Evolutionary conservation across 2,888 invertebrate genomes (phyloP).

Genomic region (Morinoia aosen): DNA sequence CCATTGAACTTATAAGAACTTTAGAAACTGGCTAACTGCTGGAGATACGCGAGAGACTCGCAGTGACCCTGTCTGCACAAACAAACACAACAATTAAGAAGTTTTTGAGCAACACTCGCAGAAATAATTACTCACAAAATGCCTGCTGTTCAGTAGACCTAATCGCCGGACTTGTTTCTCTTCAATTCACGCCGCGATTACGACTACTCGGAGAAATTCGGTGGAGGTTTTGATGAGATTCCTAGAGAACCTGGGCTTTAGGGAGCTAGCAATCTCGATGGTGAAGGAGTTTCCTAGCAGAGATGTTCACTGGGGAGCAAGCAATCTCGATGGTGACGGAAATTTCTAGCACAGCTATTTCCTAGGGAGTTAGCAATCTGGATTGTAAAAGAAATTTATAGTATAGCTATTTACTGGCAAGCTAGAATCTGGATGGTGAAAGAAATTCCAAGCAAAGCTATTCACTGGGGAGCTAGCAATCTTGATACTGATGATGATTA

Average conservation of each 20-base stretch:
- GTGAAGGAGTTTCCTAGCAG: background rate
- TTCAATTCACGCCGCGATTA: background rate
- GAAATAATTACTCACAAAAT: background rate
- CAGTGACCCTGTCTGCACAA: background rate
- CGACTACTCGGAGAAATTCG: background rate
- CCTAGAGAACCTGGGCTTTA: background rate
- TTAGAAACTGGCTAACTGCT: background rate
- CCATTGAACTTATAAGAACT: background rate
- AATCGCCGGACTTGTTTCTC: slow-evolving; percentile 9
- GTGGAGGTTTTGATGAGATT: background rate
- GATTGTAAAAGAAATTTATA: background rate
- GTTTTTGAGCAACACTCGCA: background rate
- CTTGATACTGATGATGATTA: background rate
- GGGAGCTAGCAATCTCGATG: background rate
- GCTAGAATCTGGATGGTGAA: background rate
- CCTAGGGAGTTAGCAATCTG: background rate
- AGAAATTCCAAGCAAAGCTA: background rate
- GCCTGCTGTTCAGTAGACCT: background rate
- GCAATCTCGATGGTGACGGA: background rate
- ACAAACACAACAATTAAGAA: background rate
- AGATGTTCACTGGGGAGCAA: background rate
- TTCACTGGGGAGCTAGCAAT: background rate
- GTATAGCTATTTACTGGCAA: background rate
- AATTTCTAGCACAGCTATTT: background rate
- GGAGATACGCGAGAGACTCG: background rate